A percentile compares a stretch with the other conserved stretches of the same genome.
Evolutionary conservation across 1,140 invertebrate species (phyloP).

Genomic region (Plectrocnemia conspersa): DNA sequence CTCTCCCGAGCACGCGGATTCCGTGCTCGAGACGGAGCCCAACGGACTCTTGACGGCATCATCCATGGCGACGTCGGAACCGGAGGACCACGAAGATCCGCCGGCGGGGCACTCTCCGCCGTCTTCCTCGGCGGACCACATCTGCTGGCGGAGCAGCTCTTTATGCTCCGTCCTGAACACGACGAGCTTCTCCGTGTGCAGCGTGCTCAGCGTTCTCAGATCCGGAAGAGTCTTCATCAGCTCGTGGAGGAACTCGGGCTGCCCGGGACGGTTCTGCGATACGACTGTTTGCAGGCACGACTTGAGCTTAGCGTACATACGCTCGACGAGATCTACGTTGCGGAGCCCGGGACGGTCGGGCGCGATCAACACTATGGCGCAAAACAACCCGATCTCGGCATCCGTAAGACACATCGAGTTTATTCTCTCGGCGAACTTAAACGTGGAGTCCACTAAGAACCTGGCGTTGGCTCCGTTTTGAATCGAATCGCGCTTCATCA

Average conservation of each 20-base stretch:
- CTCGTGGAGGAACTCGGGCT: slow-evolving; percentile 75
- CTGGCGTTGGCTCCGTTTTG: slow-evolving; percentile 86
- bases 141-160: slow-evolving; percentile 67
- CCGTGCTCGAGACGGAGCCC: slow-evolving; percentile 80
- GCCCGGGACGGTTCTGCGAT: slow-evolving; percentile 76
- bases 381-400: slow-evolving; percentile 90
- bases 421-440: slow-evolving; percentile 93
- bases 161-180: slow-evolving; percentile 88
- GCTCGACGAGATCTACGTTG: slow-evolving; percentile 86
- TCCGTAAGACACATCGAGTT: slow-evolving; percentile 86
- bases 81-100: slow-evolving; percentile 61
- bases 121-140: slow-evolving; percentile 62
- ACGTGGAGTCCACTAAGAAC: slow-evolving; percentile 94
- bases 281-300: slow-evolving; percentile 82
- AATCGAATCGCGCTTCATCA: slow-evolving; percentile 83
- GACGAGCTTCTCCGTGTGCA: slow-evolving; percentile 92
- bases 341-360: slow-evolving; percentile 88
- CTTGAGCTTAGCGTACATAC: slow-evolving; percentile 86
- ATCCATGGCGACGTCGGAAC: slow-evolving; percentile 64
- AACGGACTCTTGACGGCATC: slow-evolving; percentile 77
- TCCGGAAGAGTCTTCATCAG: slow-evolving; percentile 93
- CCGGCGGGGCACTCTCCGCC: slow-evolving; percentile 56
- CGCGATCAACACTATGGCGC: slow-evolving; percentile 90
- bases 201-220: slow-evolving; percentile 87
- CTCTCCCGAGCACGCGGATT: slow-evolving; percentile 63